Evolutionary conservation across 2,797 vertebrate genomes (phyloP), one percentile per base, ranked within the genome.

Genomic region (Ctenochaetus hawaiiensis): DNA sequence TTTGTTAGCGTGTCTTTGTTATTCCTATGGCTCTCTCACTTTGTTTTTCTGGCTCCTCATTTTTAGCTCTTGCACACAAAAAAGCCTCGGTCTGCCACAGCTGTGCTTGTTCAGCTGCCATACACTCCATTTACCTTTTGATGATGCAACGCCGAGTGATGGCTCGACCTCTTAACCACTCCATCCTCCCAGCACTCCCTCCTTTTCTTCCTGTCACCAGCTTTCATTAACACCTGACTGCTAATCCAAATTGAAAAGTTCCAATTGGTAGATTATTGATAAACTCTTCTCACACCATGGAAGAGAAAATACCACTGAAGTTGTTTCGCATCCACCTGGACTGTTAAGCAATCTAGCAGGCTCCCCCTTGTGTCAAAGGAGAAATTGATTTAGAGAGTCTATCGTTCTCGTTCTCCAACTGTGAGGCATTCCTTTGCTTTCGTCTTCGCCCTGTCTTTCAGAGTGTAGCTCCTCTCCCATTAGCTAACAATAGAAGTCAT

Each of bases 241-340:
- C 85, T 90, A 86, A 89, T 82, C 83, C 87, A 83, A 87, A 86
- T 76, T 64, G 67, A 85, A 87, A 79, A 77, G 67, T 63, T 78
- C 69, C 70, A 72, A 69, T 80, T 84, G 71, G 67, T 67, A 52
- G 72, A 77, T 85, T 64, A 86, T 83, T 72, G 75, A 82, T 82
- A 64, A 56, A 39, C 49, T 45, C 59, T 49, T 43, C 61, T 20
- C 26, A 65, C 44, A 52, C 45, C 2, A 16, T 34, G 41, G 39
- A 65, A 53, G 52, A 23, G 70, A 82, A 77, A 60, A 83, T 67
- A 65, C 22, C 70, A 34, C 49, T 43, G 1, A 72, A 68, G 62
- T 82, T 80, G 66, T 72, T 81, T 58, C 73, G 72, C 69, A 52
- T 82, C 75, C 72, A 65, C 67, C 64, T 6, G 71, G 64, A 72